Conservation (phyloP, 2,113 vertebrate genomes). For the Daphoenositta chrysoptera region DNA sequence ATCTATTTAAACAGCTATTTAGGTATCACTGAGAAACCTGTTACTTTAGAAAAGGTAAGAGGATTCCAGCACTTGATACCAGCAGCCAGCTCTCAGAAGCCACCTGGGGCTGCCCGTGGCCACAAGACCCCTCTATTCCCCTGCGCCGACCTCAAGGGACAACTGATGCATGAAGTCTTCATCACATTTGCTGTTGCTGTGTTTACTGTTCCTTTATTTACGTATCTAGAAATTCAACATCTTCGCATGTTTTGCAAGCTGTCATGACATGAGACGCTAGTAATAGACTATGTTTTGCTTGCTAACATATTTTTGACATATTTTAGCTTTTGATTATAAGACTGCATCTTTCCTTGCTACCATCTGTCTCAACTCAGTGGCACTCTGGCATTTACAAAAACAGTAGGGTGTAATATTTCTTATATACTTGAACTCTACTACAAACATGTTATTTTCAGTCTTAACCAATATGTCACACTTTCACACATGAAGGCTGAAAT, state of each 20-base stretch:
- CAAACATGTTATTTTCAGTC: constrained; percentile 75
- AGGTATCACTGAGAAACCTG: constrained; percentile 53
- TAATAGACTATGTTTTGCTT: constrained; percentile 77
- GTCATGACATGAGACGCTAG: constrained; percentile 73
- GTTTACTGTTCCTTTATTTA: constrained; percentile 73
- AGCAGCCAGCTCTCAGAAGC: constrained; percentile 35
- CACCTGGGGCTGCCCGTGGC: background rate
- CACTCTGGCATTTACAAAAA: constrained; percentile 75
- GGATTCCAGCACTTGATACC: constrained; percentile 29
- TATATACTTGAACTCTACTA: constrained; percentile 69
- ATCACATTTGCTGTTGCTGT: constrained; percentile 2
- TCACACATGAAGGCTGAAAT: constrained; percentile 66
- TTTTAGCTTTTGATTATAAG: constrained; percentile 81
- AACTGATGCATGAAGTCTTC: background rate
- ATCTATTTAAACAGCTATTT: constrained; percentile 72
- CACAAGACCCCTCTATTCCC: background rate
- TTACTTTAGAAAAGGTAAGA: constrained; percentile 58
- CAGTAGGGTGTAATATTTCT: constrained; percentile 79
- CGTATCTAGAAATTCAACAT: constrained; percentile 65
- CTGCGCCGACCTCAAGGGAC: background rate
- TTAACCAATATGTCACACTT: constrained; percentile 76
- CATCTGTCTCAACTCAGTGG: constrained; percentile 79
- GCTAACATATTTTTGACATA: constrained; percentile 83
- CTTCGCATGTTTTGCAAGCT: constrained; percentile 79
- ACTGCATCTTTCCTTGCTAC: constrained; percentile 80